Percentiles rank a stretch among this genome's conserved stretches.
phyloP scores from a whole-genome alignment of 1,140 invertebrate genomes.

The Paralvinella palmiformis region DNA sequence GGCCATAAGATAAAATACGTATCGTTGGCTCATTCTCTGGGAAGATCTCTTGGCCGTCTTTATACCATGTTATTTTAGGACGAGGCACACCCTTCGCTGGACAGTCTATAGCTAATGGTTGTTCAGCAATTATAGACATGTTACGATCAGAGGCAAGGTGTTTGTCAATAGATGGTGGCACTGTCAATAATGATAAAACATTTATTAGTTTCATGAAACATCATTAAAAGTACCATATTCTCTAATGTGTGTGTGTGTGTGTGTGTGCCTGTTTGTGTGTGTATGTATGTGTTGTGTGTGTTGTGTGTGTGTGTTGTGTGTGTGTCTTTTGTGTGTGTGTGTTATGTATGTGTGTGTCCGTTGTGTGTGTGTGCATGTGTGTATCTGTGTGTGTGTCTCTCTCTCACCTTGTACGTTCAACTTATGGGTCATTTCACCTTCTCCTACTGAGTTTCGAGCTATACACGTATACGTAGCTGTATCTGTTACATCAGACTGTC shows the following conservation, averaged over 20 bases:
- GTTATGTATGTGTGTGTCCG: too few species aligned
- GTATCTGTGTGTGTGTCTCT: too few species aligned
- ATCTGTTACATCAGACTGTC: slow-evolving; percentile 33
- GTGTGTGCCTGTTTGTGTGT: too few species aligned
- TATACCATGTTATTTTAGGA: slow-evolving; percentile 49
- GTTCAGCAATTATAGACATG: slow-evolving; percentile 26
- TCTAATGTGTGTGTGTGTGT: too few species aligned
- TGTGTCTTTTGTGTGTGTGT: too few species aligned
- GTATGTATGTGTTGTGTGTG: too few species aligned
- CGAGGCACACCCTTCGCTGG: slow-evolving; percentile 48
- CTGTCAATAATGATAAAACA: slow-evolving; percentile 24
- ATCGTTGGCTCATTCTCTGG: slow-evolving; percentile 7
- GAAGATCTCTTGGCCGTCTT: slow-evolving; percentile 19
- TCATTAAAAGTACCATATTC: neutral
- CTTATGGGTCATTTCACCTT: slow-evolving; percentile 37
- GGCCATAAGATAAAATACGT: slow-evolving; percentile 21
- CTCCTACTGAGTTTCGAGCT: slow-evolving; percentile 50
- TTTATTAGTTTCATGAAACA: neutral
- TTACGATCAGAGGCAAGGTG: slow-evolving; percentile 22
- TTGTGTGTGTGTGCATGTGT: too few species aligned
- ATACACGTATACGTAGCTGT: slow-evolving; percentile 51
- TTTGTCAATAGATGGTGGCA: slow-evolving; percentile 35
- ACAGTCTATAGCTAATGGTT: slow-evolving; percentile 42
- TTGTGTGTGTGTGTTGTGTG: too few species aligned
- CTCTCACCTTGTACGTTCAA: slow-evolving; percentile 38